A percentile compares a stretch with the other conserved stretches of the same genome.
These are phyloP conservation scores for Venturia canescens DNA, from an alignment of 1,140 invertebrate genomes.

Conservation along the genomic window DNA sequence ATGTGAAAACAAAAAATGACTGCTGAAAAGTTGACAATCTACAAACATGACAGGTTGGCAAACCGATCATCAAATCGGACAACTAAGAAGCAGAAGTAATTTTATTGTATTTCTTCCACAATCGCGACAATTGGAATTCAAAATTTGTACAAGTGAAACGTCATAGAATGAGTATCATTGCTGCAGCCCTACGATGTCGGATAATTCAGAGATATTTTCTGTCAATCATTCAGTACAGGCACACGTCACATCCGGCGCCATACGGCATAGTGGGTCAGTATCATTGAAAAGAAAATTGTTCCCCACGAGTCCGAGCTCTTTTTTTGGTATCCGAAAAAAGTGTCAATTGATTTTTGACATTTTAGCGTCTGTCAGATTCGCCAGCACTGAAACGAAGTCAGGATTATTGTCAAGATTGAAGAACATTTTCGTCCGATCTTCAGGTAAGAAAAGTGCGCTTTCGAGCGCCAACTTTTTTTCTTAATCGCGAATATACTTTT, in stretches of 20 bases:
- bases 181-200: neutral
- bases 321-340: too few species aligned
- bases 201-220: neutral
- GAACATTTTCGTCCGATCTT: conserved; percentile 49
- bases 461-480: neutral
- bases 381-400: conserved; percentile 43
- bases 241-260: neutral
- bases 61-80: neutral
- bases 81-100: neutral
- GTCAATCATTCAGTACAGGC: neutral
- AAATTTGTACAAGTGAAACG: conserved; percentile 5
- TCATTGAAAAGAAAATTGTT: too few species aligned
- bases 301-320: too few species aligned
- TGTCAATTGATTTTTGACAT: neutral
- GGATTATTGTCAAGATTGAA: conserved; percentile 53
- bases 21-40: neutral
- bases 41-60: neutral
- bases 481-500: neutral
- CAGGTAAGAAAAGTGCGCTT: conserved; percentile 47
- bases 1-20: neutral
- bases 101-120: neutral
- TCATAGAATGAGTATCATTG: neutral
- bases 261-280: neutral
- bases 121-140: neutral
- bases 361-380: neutral